A percentile compares a stretch with the other conserved stretches of the same genome.
These are phyloP conservation scores for Drosophila putrida DNA, from an alignment of 2,888 invertebrate genomes.

Conservation along the genomic window DNA sequence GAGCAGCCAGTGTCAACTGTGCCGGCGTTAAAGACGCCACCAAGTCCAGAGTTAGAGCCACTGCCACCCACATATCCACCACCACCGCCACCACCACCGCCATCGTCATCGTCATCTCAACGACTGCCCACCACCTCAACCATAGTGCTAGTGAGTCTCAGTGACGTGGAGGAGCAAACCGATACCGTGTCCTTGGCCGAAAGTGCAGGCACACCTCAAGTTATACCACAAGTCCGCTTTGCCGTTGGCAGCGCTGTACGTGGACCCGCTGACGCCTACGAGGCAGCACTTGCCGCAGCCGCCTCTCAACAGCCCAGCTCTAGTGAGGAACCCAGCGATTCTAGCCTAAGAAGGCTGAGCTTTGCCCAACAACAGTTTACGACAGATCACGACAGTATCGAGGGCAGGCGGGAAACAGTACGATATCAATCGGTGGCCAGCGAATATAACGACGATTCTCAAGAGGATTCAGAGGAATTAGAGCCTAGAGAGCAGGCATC, in stretches of 20 bases:
- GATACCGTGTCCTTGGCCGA: constrained; percentile 78
- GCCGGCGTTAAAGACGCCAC: constrained; percentile 53
- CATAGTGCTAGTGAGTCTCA: constrained; percentile 44
- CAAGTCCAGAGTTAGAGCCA: constrained; percentile 15
- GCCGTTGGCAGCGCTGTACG: constrained; percentile 84
- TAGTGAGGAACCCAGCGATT: constrained; percentile 83
- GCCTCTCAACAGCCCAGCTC: constrained; percentile 70
- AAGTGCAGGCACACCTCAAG: constrained; percentile 65
- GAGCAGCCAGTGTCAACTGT: constrained; percentile 31
- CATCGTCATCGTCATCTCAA: constrained; percentile 16
- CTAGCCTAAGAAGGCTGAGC: constrained; percentile 86
- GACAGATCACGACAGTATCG: constrained; percentile 87
- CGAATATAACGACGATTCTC: constrained; percentile 85
- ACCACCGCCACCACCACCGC: constrained; percentile 24
- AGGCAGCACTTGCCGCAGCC: constrained; percentile 53
- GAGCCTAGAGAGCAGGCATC: background rate
- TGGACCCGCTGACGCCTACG: constrained; percentile 65
- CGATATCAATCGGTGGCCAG: constrained; percentile 82
- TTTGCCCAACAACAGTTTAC: constrained; percentile 87
- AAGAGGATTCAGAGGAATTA: constrained; percentile 24
- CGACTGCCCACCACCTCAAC: constrained; percentile 35
- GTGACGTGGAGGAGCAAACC: constrained; percentile 62
- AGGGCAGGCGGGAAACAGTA: constrained; percentile 74
- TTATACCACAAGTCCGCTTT: constrained; percentile 70
- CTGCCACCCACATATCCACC: constrained; percentile 43